These are phyloP conservation scores for Drosophila prolongata DNA, from an alignment of 2,888 invertebrate species.

Conservation along the genomic window DNA sequence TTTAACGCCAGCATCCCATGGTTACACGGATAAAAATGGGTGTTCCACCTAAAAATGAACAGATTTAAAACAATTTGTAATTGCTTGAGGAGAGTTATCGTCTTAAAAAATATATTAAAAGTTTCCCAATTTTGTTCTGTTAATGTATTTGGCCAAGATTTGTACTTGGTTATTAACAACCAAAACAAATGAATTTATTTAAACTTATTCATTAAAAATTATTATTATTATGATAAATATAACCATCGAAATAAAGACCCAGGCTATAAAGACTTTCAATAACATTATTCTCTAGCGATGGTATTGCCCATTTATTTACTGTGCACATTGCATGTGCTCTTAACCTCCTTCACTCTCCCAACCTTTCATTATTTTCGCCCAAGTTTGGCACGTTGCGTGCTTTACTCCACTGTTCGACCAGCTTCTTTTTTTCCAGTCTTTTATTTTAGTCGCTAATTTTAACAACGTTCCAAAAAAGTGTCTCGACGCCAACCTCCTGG, in stretches of 20 bases:
- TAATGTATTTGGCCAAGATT: too few relatives aligned
- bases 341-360: conserved; percentile 19
- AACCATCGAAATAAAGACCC: too few relatives aligned
- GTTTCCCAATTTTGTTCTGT: too few relatives aligned
- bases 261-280: too few relatives aligned
- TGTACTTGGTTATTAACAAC: too few relatives aligned
- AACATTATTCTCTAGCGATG: neutral
- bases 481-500: conserved; percentile 77
- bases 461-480: conserved; percentile 61
- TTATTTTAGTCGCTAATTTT: conserved; percentile 74
- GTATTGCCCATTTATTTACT: conserved; percentile 1
- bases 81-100: too few relatives aligned
- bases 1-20: conserved; percentile 64
- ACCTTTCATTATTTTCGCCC: conserved; percentile 13
- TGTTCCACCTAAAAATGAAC: neutral
- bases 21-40: conserved; percentile 15
- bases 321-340: conserved; percentile 57
- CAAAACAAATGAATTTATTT: too few relatives aligned
- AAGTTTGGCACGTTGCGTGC: conserved; percentile 63
- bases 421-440: conserved; percentile 27
- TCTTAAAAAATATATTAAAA: neutral
- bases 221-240: too few relatives aligned
- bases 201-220: too few relatives aligned
- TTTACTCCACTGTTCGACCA: conserved; percentile 37
- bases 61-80: too few relatives aligned